Base-by-base conservation (phyloP, 2,888 invertebrate species). In the Cheiracanthium punctorium region DNA sequence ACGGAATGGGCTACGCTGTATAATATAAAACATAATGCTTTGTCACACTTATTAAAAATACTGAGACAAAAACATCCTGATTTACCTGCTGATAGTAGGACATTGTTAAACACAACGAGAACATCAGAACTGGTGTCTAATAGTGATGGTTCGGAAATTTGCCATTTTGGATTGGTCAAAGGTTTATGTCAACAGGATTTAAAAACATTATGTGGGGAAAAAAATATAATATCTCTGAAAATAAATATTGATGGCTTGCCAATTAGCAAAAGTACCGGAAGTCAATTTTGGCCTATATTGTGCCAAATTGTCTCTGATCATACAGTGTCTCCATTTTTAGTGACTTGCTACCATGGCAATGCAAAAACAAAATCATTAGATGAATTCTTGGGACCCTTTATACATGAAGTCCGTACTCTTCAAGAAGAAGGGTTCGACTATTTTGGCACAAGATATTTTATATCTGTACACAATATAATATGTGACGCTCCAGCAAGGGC, bases 401-500 rank as follows among this genome's bases (percentile, higher is more conserved):
- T 80, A 4, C 0, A 17, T n/a, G 71, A 80, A 28, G 0, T 71
- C 7, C 24, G 69, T 37, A 24, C 17, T n/a, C 32, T 71, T 12
- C 10, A 14, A 24, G n/a, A 1, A 12, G n/a, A 64, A 32, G 58
- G 29, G 2, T 58, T 37, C 33, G 0, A 58, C 12, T 5, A 71
- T 28, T 12, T 52, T 52, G 7, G 14, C 4, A 14, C 17, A 20
- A 5, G 20, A 24, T 71, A 58, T 58, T 7, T 5, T 20, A 24
- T 58, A 52, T 10, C 1, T 0, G 32, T 79, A 0, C 0, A n/a
- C 0, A 7, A 33, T 14, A 4, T 80, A 7, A 58, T 32, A 24
- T 80, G 71, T 29, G 71, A 80, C 58, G 52, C 79, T 14, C 71
- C 58, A 14, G 79, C 79, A 20, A n/a, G 79, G 33, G 32, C 70